Evolutionary conservation across 1,140 invertebrate species (phyloP).

Genomic region (Trichonephila inaurata): DNA sequence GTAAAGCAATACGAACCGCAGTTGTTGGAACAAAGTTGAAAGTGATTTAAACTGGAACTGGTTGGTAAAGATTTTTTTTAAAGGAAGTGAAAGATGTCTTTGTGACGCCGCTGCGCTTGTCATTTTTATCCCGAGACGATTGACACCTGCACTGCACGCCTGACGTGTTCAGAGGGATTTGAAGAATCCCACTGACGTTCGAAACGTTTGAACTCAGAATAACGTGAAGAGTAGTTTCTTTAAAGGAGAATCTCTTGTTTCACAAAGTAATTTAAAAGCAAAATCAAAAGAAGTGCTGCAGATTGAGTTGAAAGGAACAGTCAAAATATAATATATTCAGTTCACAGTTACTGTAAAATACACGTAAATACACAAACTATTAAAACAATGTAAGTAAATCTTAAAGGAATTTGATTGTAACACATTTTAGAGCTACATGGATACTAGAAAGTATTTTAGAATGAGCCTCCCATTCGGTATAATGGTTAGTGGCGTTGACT

Average conservation of each 20-base stretch:
- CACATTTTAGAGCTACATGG: too few species aligned
- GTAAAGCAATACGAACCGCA: not conserved
- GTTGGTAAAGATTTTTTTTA: not conserved
- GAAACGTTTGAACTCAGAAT: not conserved
- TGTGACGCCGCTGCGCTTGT: not conserved
- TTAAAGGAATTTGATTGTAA: too few species aligned
- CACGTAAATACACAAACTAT: too few species aligned
- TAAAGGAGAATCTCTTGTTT: not conserved
- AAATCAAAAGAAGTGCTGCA: too few species aligned
- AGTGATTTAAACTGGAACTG: not conserved
- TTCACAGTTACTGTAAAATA: too few species aligned
- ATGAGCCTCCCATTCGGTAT: too few species aligned
- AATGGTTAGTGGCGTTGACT: too few species aligned
- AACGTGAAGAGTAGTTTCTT: not conserved
- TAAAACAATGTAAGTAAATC: too few species aligned
- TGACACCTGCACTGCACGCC: constrained; percentile 3
- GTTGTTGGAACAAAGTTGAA: not conserved
- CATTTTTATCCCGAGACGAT: not conserved
- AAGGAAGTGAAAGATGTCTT: not conserved
- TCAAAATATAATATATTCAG: too few species aligned
- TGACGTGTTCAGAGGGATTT: not conserved
- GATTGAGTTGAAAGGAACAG: too few species aligned
- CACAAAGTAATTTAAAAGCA: not conserved
- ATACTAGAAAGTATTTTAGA: too few species aligned
- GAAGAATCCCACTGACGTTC: not conserved